Percentiles rank a stretch among this genome's conserved stretches.
Evolutionary conservation across 2,888 invertebrate species (phyloP).

Genomic region (Pyrgus malvae): DNA sequence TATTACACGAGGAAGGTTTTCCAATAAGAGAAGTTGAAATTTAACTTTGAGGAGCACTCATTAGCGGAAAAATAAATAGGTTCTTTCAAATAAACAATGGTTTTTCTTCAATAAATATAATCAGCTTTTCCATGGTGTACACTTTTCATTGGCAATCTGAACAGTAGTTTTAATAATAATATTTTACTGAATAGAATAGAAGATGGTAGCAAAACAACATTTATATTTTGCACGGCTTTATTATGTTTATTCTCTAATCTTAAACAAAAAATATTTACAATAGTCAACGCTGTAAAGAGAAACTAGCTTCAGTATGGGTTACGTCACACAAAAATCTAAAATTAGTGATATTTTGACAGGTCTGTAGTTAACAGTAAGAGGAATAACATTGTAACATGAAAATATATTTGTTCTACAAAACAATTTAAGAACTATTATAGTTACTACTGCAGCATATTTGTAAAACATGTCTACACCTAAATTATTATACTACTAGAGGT

Average conservation of each 20-base stretch:
- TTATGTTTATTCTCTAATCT: slow-evolving; percentile 18
- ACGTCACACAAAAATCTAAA: slow-evolving; percentile 1
- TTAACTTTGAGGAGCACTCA: too few species aligned
- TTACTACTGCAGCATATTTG: too few species aligned
- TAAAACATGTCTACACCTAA: too few species aligned
- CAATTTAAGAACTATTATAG: slow-evolving; percentile 2
- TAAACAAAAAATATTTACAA: slow-evolving; percentile 26
- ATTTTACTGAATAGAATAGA: background rate
- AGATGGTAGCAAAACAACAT: slow-evolving; percentile 19
- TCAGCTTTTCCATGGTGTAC: background rate
- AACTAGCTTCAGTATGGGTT: background rate
- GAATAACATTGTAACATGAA: slow-evolving; percentile 16
- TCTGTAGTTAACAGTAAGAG: background rate
- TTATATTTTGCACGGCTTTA: slow-evolving; percentile 19
- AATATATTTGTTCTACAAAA: slow-evolving; percentile 15
- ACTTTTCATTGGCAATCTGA: background rate
- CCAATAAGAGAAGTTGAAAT: too few species aligned
- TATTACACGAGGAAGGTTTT: too few species aligned
- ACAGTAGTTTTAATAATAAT: background rate
- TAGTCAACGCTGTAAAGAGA: slow-evolving; percentile 7
- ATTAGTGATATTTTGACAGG: slow-evolving; percentile 2
- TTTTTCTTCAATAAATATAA: slow-evolving; percentile 6
- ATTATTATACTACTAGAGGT: too few species aligned
- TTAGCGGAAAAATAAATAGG: background rate
- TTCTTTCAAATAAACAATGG: background rate